Conservation (phyloP, 2,888 invertebrate species). For the Saturnia japonica region DNA sequence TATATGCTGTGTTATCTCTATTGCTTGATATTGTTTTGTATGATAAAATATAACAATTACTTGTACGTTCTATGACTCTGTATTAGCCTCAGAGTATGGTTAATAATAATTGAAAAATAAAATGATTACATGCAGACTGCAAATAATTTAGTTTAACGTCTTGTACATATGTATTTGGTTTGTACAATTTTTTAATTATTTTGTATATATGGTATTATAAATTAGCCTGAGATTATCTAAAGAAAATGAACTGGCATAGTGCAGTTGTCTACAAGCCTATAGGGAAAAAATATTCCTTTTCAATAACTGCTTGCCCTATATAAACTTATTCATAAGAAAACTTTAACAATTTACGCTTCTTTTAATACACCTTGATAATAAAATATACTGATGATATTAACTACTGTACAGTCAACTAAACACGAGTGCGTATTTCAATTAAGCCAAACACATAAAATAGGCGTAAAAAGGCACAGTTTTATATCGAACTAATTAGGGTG, state of each 20-base stretch:
- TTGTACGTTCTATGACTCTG: not conserved
- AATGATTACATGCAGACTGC: not conserved
- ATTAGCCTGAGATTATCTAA: too few relatives aligned
- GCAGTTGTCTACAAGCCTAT: not conserved
- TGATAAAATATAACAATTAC: not conserved
- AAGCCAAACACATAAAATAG: conserved; percentile 61
- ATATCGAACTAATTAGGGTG: conserved; percentile 72
- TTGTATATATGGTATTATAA: too few relatives aligned
- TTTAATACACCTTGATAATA: conserved; percentile 8
- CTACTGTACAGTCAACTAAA: conserved; percentile 44
- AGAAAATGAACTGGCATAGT: not conserved
- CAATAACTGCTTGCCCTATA: not conserved
- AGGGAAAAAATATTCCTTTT: not conserved
- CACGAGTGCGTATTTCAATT: conserved; percentile 55
- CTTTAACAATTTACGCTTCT: conserved; percentile 15
- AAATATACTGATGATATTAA: conserved; percentile 22
- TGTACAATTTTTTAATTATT: too few relatives aligned
- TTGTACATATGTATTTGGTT: not conserved
- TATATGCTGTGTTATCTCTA: not conserved
- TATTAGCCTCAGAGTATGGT: not conserved
- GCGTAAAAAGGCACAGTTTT: conserved; percentile 62
- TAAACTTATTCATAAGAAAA: not conserved
- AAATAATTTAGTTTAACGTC: not conserved
- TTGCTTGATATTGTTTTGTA: not conserved
- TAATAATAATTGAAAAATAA: not conserved